Percentiles rank a stretch among this genome's conserved stretches.
These are phyloP conservation scores for Psittacus erithacus DNA, from an alignment of 2,113 vertebrate genomes.

Conservation along the genomic window DNA sequence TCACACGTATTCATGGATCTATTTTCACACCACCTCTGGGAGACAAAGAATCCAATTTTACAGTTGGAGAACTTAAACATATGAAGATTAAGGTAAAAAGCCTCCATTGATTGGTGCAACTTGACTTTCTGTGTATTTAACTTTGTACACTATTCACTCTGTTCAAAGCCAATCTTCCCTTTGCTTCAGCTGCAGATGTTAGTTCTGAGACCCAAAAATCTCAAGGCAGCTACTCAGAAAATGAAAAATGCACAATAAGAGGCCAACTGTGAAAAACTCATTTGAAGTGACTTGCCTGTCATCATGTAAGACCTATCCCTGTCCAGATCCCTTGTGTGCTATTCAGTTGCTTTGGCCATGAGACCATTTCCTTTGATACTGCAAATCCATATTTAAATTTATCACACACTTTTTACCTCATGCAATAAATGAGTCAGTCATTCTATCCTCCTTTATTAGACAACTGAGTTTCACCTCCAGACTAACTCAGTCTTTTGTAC, in stretches of 20 bases:
- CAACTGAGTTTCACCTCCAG: background rate
- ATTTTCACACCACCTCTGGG: background rate
- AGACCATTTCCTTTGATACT: conserved; percentile 24
- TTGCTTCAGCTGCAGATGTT: background rate
- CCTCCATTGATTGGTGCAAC: background rate
- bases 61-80: background rate
- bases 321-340: background rate
- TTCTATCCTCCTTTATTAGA: background rate
- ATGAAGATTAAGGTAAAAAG: background rate
- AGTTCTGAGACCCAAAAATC: background rate
- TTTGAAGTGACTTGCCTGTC: conserved; percentile 9
- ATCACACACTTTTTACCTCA: conserved; percentile 21
- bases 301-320: background rate
- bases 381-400: background rate
- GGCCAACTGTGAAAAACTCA: background rate
- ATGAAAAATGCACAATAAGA: conserved; percentile 14
- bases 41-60: background rate
- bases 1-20: background rate
- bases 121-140: background rate
- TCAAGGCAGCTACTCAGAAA: conserved; percentile 14
- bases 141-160: background rate
- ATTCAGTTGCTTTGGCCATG: background rate
- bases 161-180: background rate
- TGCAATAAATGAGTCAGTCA: background rate
- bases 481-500: background rate